Evolutionary conservation across 53 echinoderm and acorn worm species (phyloP), one percentile per base, ranked within the genome.

Genomic region (Astropecten irregularis): DNA sequence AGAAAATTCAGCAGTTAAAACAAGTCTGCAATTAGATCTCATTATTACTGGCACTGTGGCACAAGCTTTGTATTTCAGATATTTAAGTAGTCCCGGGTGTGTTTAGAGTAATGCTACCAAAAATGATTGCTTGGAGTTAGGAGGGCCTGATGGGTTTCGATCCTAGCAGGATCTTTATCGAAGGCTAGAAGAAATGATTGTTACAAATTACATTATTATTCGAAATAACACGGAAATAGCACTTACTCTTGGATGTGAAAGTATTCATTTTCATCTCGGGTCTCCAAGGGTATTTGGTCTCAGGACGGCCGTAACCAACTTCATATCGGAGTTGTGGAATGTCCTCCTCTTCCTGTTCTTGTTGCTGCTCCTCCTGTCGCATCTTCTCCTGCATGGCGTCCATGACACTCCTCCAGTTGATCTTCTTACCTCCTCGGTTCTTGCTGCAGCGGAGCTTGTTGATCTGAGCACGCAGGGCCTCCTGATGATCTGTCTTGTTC

Each of bases 261-360:
- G 32, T 9, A 20, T 71, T 71, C 14, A 13, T 2, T n/a, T 55
- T 73, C 73, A 73, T 73, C 73, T 73, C 73, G 1, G 73, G 73
- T 36, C 55, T 73, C 73, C 73, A 73, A 1, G 56, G 87, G 61
- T 68, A 87, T 54, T 79, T 81, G 58, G 81, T 81, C 47, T 69
- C 68, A 26, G 87, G 81, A 9, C 87, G 79, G 39, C 56, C 36
- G 62, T 87, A 87, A 1, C 68, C 52, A 19, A 87, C 81, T 34
- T 69, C 87, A 57, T 87, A 87, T 15, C 54, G 81, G 16, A 87
- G 38, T 40, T 87, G 67, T 0, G 87, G 60, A 19, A 81, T 68
- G 0, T 42, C 46, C 48, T 71, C 71, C 49, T 39, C 56, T 15
- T 70, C 49, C 46, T 4, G 27, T 47, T 82, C 82, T 22, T 3